These are phyloP conservation scores for Drosophila lacicola DNA, from an alignment of 2,888 invertebrate species.

Conservation along the genomic window DNA sequence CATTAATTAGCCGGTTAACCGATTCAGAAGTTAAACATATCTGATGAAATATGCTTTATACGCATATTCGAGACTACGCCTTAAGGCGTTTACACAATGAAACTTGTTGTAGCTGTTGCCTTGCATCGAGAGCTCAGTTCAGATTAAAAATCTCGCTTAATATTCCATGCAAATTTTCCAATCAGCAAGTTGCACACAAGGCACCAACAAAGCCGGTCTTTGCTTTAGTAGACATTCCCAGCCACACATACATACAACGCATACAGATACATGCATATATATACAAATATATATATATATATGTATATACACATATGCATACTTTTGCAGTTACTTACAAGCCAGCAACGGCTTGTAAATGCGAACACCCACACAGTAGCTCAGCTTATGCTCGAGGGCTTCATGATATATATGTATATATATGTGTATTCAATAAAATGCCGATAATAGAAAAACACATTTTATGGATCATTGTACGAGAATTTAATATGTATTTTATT, in stretches of 20 bases:
- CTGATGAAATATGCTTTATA: conserved; percentile 1
- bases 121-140: conserved; percentile 26
- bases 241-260: conserved; percentile 17
- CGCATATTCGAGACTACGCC: conserved; percentile 9
- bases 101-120: conserved; percentile 22
- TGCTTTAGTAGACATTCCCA: conserved; percentile 28
- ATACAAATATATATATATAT: conserved; percentile 4
- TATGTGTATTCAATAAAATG: neutral
- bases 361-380: conserved; percentile 47
- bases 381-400: conserved; percentile 30
- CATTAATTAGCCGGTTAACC: neutral
- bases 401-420: neutral
- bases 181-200: conserved; percentile 23
- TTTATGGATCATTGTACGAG: neutral
- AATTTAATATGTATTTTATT: no score
- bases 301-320: conserved; percentile 10
- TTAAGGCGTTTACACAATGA: conserved; percentile 16
- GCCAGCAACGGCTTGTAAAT: conserved; percentile 26
- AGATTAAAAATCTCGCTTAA: conserved; percentile 40
- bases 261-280: neutral
- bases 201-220: conserved; percentile 45
- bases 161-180: conserved; percentile 48
- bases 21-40: neutral
- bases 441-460: neutral
- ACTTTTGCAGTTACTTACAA: conserved; percentile 19